Evolutionary conservation across 2,113 vertebrate species (phyloP), one percentile per base, ranked within the genome.

Genomic region (Toxotes chatareus): DNA sequence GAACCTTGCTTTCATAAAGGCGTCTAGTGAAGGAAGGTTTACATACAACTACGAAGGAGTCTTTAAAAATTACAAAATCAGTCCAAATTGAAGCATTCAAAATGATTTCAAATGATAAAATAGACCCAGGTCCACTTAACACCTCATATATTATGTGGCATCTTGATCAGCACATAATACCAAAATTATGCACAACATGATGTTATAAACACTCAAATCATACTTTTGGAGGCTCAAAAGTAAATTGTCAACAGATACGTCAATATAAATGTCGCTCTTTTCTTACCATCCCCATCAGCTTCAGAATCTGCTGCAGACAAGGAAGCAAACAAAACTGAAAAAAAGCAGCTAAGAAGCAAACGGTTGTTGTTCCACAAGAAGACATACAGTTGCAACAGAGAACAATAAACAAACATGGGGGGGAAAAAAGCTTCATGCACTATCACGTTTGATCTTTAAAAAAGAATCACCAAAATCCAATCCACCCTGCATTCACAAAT

Each of bases 231-330:
- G 19, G 16, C 12, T 17, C 40, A 69, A 79, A 73, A 74, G 44
- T 67, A 80, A 62, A 63, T 13, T 21, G 17, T 77, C 4, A 67
- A 42, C 17, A 38, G 61, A 63, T 49, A 80, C 8, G 11, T 56
- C 27, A 53, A 10, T 31, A 46, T 64, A 61, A 63, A 76, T 60
- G 5, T 53, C 3, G 23, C 23, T 86, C 21, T 66, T 85, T 83
- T 88, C 93, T 94, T 92, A 94, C 93, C 93, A 89, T 92, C 86
- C 61, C 80, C 75, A 60, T 87, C 86, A 82, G 31, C 8, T 0
- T 91, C 92, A 81, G 91, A 85, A 60, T 91, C 90, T 89, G 89
- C 11, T 82, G 82, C 83, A 88, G 83, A 93, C 86, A 93, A 91
- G 87, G 89, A 92, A 92, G 91, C 90, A 93, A 80, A 93, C 61